Base-by-base conservation (phyloP, 2,113 vertebrate species). In the Orthonyx spaldingii region DNA sequence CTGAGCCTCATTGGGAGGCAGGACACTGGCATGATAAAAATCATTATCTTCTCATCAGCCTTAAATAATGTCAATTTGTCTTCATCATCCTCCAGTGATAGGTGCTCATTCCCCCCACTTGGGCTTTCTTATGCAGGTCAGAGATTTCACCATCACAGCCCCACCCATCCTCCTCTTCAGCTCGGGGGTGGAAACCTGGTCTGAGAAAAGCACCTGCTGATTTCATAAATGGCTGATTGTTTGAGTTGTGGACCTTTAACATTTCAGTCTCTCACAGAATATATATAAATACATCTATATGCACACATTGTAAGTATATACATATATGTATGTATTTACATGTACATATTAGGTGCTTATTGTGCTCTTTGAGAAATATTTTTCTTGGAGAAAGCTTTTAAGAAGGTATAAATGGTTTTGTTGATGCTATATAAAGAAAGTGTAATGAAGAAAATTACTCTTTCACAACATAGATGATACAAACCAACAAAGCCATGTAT, bases 401-500 rank as follows among this genome's bases (percentile, higher is more conserved):
- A 86, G 42, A 66, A 75, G 27, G 10, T 61, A 32, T 41, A 59
- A 50, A 63, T 56, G 6, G 2, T 53, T 89, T 84, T 81, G 7
- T 47, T 88, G 26, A 53, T 53, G 16, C 5, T 65, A 4, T 64
- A 70, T 72, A 39, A 59, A 71, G 42, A 72, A 85, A 50, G 5
- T 16, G 7, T 14, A 63, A 28, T n/a, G 7, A 81, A 18, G 21
- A 57, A 88, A 16, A 56, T 37, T 3, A 26, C 5, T 26, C 23
- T 75, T 93, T 59, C 53, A 56, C 12, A 42, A 12, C 18, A 50
- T n/a, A 60, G 20, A 59, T 66, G 6, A 35, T 22, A 13, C 6
- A 71, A 75, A 53, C 13, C 16, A 71, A 49, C 19, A 27, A 68
- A 68, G 10, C 4, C 0, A 0, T 33, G 10, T n/a, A 55, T 55